Evolutionary conservation across 1,140 invertebrate genomes (phyloP).

Genomic region (Luehdorfia chinensis): DNA sequence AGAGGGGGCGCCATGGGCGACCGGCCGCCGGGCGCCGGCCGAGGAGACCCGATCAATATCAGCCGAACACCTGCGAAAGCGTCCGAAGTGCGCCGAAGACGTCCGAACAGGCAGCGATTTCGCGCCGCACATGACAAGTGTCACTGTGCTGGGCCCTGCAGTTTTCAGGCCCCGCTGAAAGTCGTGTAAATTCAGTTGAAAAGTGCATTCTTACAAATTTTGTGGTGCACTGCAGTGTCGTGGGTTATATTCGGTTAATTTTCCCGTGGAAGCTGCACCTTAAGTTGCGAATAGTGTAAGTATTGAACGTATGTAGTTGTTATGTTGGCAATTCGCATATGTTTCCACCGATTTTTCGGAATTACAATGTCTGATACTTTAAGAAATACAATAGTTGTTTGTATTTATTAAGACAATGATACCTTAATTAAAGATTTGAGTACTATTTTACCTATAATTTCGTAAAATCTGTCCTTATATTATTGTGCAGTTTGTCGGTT

Average conservation of each 20-base stretch:
- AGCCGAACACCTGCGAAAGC: constrained; percentile 27
- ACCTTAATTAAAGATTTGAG: too few relatives aligned
- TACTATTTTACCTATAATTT: too few relatives aligned
- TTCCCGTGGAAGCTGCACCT: constrained; percentile 22
- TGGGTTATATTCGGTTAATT: constrained; percentile 25
- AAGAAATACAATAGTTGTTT: too few relatives aligned
- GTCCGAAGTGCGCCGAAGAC: constrained; percentile 33
- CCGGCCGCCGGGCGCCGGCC: constrained; percentile 57
- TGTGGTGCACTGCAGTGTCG: constrained; percentile 41
- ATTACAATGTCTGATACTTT: not conserved
- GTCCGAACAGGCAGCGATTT: constrained; percentile 27
- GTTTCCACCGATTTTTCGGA: constrained; percentile 4
- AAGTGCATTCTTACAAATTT: constrained; percentile 50
- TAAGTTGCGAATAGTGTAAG: constrained; percentile 48
- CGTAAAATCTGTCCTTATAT: too few relatives aligned
- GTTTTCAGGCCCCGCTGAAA: constrained; percentile 57
- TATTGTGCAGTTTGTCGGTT: too few relatives aligned
- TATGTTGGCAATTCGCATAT: too few relatives aligned
- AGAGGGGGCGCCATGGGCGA: constrained; percentile 59
- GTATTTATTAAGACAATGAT: too few relatives aligned
- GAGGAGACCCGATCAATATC: constrained; percentile 22
- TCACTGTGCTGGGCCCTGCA: constrained; percentile 59
- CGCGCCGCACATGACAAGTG: constrained; percentile 65
- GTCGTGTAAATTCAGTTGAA: constrained; percentile 55
- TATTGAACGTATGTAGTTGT: constrained; percentile 24